A percentile compares a stretch with the other conserved stretches of the same genome.
Conservation (phyloP, 2,888 invertebrate genomes). For the Protophormia terraenovae region DNA sequence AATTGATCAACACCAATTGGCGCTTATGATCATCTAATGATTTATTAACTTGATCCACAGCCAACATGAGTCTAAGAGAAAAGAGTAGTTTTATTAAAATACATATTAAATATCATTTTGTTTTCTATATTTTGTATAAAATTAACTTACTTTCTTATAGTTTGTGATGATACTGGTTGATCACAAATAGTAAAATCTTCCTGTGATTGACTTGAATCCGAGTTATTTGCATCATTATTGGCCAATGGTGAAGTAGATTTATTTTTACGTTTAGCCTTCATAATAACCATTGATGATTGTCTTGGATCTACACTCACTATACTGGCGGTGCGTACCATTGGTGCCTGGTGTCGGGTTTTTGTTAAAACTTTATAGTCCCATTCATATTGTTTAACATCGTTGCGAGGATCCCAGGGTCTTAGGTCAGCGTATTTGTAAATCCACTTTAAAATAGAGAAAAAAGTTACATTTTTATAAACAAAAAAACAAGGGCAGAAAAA, state of each 20-base stretch:
- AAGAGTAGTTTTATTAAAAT: constrained; percentile 1
- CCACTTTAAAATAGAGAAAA: constrained; percentile 82
- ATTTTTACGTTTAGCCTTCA: constrained; percentile 73
- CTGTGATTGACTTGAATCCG: constrained; percentile 82
- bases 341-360: constrained; percentile 88
- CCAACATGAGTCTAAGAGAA: constrained; percentile 82
- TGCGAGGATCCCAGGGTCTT: constrained; percentile 93
- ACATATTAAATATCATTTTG: not conserved
- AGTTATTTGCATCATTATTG: constrained; percentile 82
- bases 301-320: constrained; percentile 86
- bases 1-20: constrained; percentile 80
- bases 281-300: constrained; percentile 81
- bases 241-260: constrained; percentile 76
- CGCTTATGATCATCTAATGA: constrained; percentile 82
- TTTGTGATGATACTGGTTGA: constrained; percentile 62
- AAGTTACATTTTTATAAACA: not conserved
- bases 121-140: not conserved
- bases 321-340: constrained; percentile 87
- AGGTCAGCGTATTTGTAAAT: constrained; percentile 90
- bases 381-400: constrained; percentile 94
- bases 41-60: constrained; percentile 82
- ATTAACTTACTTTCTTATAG: constrained; percentile 61
- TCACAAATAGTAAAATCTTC: constrained; percentile 73
- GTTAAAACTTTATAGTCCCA: constrained; percentile 90
- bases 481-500: no score